These are phyloP conservation scores for Drosophila neocordata DNA, from an alignment of 1,140 invertebrate genomes.

Conservation along the genomic window DNA sequence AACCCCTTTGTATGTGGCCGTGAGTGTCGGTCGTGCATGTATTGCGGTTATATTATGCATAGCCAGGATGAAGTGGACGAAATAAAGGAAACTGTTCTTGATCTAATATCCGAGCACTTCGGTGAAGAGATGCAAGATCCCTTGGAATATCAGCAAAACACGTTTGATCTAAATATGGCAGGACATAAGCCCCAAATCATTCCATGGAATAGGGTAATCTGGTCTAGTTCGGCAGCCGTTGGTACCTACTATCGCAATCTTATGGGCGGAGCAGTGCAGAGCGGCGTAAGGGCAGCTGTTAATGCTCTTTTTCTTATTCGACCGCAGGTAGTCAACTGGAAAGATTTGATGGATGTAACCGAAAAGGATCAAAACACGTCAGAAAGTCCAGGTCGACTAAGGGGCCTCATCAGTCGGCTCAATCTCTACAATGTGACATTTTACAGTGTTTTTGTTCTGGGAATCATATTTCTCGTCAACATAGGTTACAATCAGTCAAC, in stretches of 20 bases:
- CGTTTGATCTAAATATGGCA: constrained; percentile 34
- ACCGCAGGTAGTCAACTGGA: constrained; percentile 71
- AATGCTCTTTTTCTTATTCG: constrained; percentile 65
- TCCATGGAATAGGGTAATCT: constrained; percentile 71
- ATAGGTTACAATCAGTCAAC: constrained; percentile 23
- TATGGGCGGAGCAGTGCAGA: constrained; percentile 75
- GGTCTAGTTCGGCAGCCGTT: constrained; percentile 67
- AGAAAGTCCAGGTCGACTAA: background rate
- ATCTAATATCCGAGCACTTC: constrained; percentile 44
- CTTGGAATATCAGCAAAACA: constrained; percentile 31
- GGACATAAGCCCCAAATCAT: constrained; percentile 41
- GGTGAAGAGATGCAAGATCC: constrained; percentile 64
- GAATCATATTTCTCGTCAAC: constrained; percentile 55
- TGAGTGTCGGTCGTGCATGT: constrained; percentile 18
- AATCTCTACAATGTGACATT: constrained; percentile 72
- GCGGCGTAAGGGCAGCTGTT: constrained; percentile 70
- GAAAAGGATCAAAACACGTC: constrained; percentile 13
- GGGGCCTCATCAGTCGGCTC: constrained; percentile 49
- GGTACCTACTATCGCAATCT: constrained; percentile 67
- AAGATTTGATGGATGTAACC: constrained; percentile 56
- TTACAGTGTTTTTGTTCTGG: constrained; percentile 55
- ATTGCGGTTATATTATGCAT: constrained; percentile 61
- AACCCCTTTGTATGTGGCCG: constrained; percentile 57
- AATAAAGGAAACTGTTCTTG: constrained; percentile 34
- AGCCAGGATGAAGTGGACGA: constrained; percentile 17